These are phyloP conservation scores for Tetramorium simillimum DNA, from an alignment of 1,140 invertebrate genomes.

Conservation along the genomic window DNA sequence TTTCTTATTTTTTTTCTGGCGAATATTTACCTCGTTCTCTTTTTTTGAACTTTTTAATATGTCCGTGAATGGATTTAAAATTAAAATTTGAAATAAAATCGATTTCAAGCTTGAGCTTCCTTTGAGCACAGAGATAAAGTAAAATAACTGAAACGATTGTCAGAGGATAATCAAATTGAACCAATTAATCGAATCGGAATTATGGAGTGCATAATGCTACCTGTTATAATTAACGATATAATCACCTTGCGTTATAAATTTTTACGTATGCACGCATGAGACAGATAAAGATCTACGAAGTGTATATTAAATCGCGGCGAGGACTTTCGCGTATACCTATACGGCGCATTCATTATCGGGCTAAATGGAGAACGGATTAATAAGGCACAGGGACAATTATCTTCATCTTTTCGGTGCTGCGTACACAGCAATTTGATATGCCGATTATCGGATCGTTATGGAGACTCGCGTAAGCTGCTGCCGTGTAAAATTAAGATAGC, in stretches of 20 bases:
- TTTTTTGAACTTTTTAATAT: not conserved
- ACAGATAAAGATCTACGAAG: not conserved
- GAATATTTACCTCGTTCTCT: not conserved
- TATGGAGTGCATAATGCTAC: not conserved
- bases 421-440: constrained; percentile 26
- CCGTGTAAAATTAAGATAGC: constrained; percentile 41
- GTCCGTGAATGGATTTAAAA: not conserved
- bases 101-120: not conserved
- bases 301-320: constrained; percentile 34
- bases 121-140: not conserved
- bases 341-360: not conserved
- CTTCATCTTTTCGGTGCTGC: constrained; percentile 35
- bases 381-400: constrained; percentile 23
- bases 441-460: constrained; percentile 32
- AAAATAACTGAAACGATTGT: not conserved
- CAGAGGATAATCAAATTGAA: not conserved
- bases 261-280: not conserved
- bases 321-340: not conserved
- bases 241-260: not conserved
- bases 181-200: not conserved
- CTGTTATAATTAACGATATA: not conserved
- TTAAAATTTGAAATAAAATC: not conserved
- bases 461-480: not conserved
- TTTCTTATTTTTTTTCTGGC: not conserved
- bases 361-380: constrained; percentile 30